These are phyloP conservation scores for Noctilio leporinus DNA, from an alignment of 2,113 vertebrate genomes.

Conservation along the genomic window DNA sequence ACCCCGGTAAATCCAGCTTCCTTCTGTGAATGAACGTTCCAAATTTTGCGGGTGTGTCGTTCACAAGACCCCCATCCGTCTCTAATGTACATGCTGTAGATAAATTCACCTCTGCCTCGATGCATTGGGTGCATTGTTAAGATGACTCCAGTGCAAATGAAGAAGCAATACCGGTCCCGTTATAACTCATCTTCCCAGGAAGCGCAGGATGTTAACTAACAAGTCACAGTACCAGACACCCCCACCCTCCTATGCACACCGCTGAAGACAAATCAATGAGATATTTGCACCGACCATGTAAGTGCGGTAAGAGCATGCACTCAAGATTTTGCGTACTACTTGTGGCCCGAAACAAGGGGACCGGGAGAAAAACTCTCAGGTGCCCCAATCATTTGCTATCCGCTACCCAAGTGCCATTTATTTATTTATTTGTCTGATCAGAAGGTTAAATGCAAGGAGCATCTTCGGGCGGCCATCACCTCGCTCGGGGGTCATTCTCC, in stretches of 20 bases:
- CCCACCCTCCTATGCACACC: slow-evolving; percentile 72
- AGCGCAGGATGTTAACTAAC: slow-evolving; percentile 78
- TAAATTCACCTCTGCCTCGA: slow-evolving; percentile 85
- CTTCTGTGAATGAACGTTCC: slow-evolving; percentile 48
- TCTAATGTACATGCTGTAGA: slow-evolving; percentile 72
- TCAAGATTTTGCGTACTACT: slow-evolving; percentile 70
- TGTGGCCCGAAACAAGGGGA: slow-evolving; percentile 71
- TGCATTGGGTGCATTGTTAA: slow-evolving; percentile 84
- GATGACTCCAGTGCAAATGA: slow-evolving; percentile 81
- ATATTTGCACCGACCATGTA: slow-evolving; percentile 69
- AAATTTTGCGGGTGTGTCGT: slow-evolving; percentile 58
- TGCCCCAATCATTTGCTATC: slow-evolving; percentile 59
- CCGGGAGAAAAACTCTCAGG: slow-evolving; percentile 65
- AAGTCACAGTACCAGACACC: slow-evolving; percentile 76
- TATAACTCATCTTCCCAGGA: slow-evolving; percentile 84
- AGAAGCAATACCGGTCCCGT: slow-evolving; percentile 82
- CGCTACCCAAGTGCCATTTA: slow-evolving; percentile 76
- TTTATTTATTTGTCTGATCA: slow-evolving; percentile 74
- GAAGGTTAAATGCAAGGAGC: slow-evolving; percentile 65
- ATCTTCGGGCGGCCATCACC: slow-evolving; percentile 65
- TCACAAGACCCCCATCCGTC: slow-evolving; percentile 69
- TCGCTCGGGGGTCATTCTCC: slow-evolving; percentile 58
- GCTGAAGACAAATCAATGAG: slow-evolving; percentile 76
- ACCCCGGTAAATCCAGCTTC: slow-evolving; percentile 51
- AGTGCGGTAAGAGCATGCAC: slow-evolving; percentile 68